Conservation (phyloP, 2,113 vertebrate species). For the Sorex fumeus region DNA sequence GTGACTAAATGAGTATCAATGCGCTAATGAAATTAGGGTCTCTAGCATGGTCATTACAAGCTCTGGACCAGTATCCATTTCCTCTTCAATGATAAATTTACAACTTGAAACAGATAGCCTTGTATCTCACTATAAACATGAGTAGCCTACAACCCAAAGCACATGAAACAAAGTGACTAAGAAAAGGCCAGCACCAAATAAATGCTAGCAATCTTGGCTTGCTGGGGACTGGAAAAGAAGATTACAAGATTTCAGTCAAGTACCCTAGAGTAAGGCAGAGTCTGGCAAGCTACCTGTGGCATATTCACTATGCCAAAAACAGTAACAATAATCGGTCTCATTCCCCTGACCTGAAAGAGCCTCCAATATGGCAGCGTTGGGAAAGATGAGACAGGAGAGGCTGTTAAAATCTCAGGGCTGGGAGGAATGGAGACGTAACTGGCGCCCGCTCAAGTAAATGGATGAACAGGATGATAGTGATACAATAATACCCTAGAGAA, state of each 20-base stretch:
- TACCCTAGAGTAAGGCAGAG: rapidly evolving
- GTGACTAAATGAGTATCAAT: neutral
- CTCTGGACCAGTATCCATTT: neutral
- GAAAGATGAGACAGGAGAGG: too few relatives aligned
- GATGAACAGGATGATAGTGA: too few relatives aligned
- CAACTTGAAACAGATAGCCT: neutral
- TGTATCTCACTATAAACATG: neutral
- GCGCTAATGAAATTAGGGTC: neutral
- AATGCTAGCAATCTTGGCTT: neutral
- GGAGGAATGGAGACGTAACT: too few relatives aligned
- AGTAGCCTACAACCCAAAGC: neutral
- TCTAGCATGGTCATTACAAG: neutral
- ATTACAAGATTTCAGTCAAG: neutral
- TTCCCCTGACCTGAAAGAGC: too few relatives aligned
- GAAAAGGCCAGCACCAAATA: neutral
- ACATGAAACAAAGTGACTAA: neutral
- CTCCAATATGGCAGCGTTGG: too few relatives aligned
- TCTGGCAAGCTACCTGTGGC: too few relatives aligned
- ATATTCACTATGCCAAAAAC: too few relatives aligned
- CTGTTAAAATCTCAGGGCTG: too few relatives aligned
- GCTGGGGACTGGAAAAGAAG: neutral
- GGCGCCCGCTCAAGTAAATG: too few relatives aligned
- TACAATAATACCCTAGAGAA: too few relatives aligned
- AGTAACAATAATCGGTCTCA: too few relatives aligned
- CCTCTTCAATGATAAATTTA: neutral